Evolutionary conservation across 2,113 vertebrate species (phyloP).

Genomic region (Hemichromis elongatus): DNA sequence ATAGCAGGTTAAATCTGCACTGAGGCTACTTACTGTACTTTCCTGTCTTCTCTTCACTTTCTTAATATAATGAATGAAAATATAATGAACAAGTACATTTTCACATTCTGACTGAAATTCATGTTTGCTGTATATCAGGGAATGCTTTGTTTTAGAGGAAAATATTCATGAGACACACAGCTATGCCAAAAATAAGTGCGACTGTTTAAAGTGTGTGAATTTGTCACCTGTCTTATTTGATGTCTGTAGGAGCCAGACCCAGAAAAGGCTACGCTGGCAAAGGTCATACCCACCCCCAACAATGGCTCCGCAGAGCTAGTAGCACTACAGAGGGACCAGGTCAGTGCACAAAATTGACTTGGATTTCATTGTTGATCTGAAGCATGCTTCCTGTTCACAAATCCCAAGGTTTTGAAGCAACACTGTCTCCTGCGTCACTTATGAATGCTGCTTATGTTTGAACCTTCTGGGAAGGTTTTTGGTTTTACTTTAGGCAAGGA

Average conservation of each 20-base stretch:
- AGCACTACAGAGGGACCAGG: slow-evolving; percentile 82
- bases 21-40: background rate
- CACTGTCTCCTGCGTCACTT: background rate
- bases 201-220: slow-evolving; percentile 7
- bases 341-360: slow-evolving; percentile 53
- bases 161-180: background rate
- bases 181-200: background rate
- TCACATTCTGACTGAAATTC: background rate
- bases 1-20: background rate
- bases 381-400: background rate
- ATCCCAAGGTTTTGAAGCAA: background rate
- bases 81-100: background rate
- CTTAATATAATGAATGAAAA: background rate
- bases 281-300: slow-evolving; percentile 92
- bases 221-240: slow-evolving; percentile 17
- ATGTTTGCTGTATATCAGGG: background rate
- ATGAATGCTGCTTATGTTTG: background rate
- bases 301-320: slow-evolving; percentile 91
- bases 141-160: background rate
- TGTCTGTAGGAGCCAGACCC: slow-evolving; percentile 79
- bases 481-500: background rate
- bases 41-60: background rate
- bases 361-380: background rate
- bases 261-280: slow-evolving; percentile 83
- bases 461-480: background rate